phyloP scores from a whole-genome alignment of 2,113 vertebrate genomes.

The Donacobius atricapilla region DNA sequence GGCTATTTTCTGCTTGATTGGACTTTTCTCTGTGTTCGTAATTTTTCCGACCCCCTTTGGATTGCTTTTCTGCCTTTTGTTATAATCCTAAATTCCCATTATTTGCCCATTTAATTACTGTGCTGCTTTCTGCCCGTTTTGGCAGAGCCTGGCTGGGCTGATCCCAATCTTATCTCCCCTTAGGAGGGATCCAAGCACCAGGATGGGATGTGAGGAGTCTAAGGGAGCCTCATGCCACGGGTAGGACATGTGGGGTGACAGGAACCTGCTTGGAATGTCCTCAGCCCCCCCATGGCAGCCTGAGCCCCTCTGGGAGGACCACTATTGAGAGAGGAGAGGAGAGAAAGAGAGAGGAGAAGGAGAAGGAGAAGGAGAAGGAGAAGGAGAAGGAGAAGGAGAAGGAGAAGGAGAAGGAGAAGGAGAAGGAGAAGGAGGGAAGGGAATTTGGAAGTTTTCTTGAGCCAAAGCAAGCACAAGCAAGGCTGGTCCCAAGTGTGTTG shows the following conservation, averaged over 20 bases:
- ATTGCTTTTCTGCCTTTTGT: constrained; percentile 36
- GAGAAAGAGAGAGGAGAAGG: too few species aligned
- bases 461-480: not conserved
- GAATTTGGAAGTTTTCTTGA: not conserved
- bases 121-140: not conserved
- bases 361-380: too few species aligned
- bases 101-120: constrained; percentile 24
- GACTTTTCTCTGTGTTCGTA: not conserved
- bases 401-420: too few species aligned
- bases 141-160: not conserved
- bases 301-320: not conserved
- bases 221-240: not conserved
- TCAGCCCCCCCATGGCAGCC: not conserved
- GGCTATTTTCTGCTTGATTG: constrained; percentile 26
- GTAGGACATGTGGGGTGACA: not conserved
- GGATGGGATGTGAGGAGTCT: rapidly evolving
- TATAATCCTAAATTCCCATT: not conserved
- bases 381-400: not conserved
- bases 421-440: not conserved
- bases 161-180: not conserved
- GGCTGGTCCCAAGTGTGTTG: not conserved
- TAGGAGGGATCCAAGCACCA: rapidly evolving
- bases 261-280: not conserved
- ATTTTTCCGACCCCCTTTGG: not conserved
- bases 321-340: not conserved